Evolutionary conservation across 2,113 vertebrate genomes (phyloP).

Genomic region (Crotalus helleri): DNA sequence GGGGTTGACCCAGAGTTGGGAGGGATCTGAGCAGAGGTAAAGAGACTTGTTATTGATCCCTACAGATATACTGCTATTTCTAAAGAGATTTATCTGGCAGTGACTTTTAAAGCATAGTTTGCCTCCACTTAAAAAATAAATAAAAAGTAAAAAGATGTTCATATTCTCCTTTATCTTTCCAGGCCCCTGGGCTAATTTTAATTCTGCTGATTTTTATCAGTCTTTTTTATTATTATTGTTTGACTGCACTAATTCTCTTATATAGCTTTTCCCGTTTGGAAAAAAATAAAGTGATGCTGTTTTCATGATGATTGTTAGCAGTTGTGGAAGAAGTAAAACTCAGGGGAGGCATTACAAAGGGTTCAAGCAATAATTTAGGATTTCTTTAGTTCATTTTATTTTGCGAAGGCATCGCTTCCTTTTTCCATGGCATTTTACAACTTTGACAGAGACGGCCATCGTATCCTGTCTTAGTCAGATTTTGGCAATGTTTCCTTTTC

Average conservation of each 20-base stretch:
- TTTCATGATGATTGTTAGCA: neutral
- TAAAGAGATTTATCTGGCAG: neutral
- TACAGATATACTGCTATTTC: neutral
- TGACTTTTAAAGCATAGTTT: neutral
- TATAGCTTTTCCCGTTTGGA: neutral
- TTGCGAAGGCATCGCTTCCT: neutral
- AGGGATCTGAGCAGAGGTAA: neutral
- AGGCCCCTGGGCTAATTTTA: neutral
- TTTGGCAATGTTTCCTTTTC: conserved; percentile 42
- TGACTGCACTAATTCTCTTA: neutral
- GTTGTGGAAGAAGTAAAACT: neutral
- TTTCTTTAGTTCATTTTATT: neutral
- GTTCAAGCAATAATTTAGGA: neutral
- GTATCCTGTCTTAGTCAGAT: conserved; percentile 44
- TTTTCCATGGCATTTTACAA: conserved; percentile 37
- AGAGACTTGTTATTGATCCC: neutral
- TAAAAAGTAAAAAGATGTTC: too few species aligned
- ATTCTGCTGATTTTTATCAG: neutral
- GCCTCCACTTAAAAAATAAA: neutral
- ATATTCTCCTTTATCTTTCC: neutral
- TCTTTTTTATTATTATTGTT: neutral
- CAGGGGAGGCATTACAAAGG: neutral
- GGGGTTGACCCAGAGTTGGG: neutral
- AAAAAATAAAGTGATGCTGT: neutral
- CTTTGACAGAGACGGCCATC: conserved; percentile 26